phyloP scores from a whole-genome alignment of 37 sponge, comb jelly and placozoan genomes.

The Amphimedon queenslandica region DNA sequence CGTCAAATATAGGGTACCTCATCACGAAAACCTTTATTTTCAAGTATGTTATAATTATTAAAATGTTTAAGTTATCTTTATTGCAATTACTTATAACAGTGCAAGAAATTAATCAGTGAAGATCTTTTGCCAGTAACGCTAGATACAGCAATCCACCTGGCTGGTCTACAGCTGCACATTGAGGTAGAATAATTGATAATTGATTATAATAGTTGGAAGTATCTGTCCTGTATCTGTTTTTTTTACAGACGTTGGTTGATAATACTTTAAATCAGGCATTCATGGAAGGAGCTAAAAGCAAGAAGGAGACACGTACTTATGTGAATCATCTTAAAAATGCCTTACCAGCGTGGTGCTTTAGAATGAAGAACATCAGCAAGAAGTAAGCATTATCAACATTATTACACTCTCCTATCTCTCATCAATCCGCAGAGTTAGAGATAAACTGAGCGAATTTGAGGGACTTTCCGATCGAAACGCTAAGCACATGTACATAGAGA shows the following conservation, averaged over 20 bases:
- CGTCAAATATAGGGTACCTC: constrained; percentile 56
- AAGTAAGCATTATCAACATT: no score
- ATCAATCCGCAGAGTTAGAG: constrained; percentile 13
- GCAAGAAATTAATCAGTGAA: constrained; percentile 48
- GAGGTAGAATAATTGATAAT: constrained; percentile 24
- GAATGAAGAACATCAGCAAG: constrained; percentile 32
- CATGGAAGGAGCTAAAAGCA: neutral
- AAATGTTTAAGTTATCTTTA: neutral
- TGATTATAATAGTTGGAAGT: neutral
- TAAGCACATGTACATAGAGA: constrained; percentile 87
- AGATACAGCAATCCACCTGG: constrained; percentile 49
- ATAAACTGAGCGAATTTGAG: constrained; percentile 30
- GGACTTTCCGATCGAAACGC: constrained; percentile 77
- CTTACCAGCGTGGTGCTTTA: constrained; percentile 20
- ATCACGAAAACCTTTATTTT: constrained; percentile 72
- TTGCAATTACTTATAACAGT: constrained; percentile 20
- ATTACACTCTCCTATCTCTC: no score
- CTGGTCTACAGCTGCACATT: constrained; percentile 68
- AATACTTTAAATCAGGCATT: neutral
- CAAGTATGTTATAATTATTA: constrained; percentile 37
- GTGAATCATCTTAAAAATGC: constrained; percentile 11
- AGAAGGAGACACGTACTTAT: neutral
- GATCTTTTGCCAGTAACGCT: constrained; percentile 56
- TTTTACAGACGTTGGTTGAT: neutral
- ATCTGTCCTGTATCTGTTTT: neutral